Conservation (phyloP, 2,797 vertebrate species). For the Macropodus opercularis region DNA sequence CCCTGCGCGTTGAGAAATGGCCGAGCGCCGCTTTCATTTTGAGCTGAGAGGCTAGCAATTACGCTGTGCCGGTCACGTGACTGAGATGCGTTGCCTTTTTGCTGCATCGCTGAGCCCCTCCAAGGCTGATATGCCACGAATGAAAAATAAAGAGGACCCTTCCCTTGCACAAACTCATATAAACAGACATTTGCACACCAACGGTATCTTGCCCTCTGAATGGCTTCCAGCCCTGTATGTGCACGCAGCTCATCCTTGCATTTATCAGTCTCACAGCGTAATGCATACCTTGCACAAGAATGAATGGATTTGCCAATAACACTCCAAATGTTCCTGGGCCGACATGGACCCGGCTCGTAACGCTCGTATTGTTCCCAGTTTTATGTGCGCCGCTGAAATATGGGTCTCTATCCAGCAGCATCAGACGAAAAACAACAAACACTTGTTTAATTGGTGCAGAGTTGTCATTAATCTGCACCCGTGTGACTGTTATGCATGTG, state of each 20-base stretch:
- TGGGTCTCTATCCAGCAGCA: conserved; percentile 75
- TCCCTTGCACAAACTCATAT: conserved; percentile 41
- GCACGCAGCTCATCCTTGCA: conserved; percentile 61
- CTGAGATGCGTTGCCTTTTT: conserved; percentile 65
- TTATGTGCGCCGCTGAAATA: conserved; percentile 61
- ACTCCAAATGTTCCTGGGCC: conserved; percentile 54
- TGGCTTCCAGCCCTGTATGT: conserved; percentile 51
- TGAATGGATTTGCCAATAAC: conserved; percentile 68
- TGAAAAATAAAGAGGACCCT: conserved; percentile 69
- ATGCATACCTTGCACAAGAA: conserved; percentile 63
- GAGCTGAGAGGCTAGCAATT: conserved; percentile 65
- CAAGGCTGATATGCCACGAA: conserved; percentile 74
- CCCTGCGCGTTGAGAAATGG: conserved; percentile 73
- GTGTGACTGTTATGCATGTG: conserved; percentile 43
- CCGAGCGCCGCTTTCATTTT: conserved; percentile 69
- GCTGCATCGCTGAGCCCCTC: conserved; percentile 60
- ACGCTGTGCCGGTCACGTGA: conserved; percentile 54
- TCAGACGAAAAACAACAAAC: conserved; percentile 68
- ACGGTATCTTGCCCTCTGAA: conserved; percentile 38
- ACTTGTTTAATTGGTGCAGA: conserved; percentile 69
- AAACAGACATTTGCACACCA: conserved; percentile 36
- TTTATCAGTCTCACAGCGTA: conserved; percentile 61
- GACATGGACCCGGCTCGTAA: conserved; percentile 43
- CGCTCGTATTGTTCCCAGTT: conserved; percentile 66
- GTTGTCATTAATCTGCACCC: conserved; percentile 70